Evolutionary conservation across 2,888 invertebrate species (phyloP).

Genomic region (Dryococelus australis): DNA sequence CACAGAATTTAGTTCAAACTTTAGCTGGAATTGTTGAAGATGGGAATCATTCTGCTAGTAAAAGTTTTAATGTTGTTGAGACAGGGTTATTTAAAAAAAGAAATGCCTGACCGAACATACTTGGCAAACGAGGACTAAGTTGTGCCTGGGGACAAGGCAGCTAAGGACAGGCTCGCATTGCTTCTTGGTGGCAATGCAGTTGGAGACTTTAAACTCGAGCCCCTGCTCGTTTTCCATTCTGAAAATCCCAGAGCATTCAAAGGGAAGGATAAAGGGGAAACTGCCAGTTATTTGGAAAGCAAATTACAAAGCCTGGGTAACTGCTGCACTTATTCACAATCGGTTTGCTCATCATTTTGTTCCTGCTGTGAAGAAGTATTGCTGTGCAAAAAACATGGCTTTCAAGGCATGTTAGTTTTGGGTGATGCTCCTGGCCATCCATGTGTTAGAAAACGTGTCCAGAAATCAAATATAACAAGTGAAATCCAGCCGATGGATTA

Average conservation of each 20-base stretch:
- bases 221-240: conserved; percentile 50
- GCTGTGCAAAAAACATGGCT: conserved; percentile 41
- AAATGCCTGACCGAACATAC: conserved; percentile 53
- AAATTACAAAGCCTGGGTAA: conserved; percentile 50
- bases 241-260: conserved; percentile 51
- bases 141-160: conserved; percentile 51
- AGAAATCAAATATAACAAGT: background rate
- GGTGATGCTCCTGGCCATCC: too few species aligned
- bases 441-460: background rate
- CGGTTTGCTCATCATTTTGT: conserved; percentile 46
- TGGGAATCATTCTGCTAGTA: conserved; percentile 3
- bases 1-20: background rate
- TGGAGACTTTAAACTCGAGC: conserved; percentile 51
- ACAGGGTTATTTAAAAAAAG: conserved; percentile 51
- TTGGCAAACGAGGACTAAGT: conserved; percentile 52
- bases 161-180: conserved; percentile 51
- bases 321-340: conserved; percentile 22
- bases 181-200: conserved; percentile 51
- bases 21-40: background rate
- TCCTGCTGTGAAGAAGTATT: conserved; percentile 50
- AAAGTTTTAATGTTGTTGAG: conserved; percentile 46
- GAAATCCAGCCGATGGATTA: background rate
- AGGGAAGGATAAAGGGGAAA: conserved; percentile 45
- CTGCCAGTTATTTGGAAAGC: conserved; percentile 50
- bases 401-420: background rate